These are phyloP conservation scores for Esox masquinongy DNA, from an alignment of 2,797 vertebrate species.

Conservation along the genomic window DNA sequence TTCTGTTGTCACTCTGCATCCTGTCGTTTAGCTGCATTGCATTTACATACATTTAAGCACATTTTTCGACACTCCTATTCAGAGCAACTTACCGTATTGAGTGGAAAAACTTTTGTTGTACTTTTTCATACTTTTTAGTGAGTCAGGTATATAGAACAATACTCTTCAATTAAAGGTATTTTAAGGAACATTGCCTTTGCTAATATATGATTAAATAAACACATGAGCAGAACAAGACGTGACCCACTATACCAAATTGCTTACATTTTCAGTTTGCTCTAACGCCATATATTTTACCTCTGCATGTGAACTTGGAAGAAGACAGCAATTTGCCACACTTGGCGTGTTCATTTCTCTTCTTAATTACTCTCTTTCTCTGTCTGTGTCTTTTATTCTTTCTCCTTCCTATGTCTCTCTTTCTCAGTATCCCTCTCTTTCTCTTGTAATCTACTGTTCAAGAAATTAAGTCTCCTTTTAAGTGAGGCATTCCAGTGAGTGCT, in stretches of 20 bases:
- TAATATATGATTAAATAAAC: not conserved
- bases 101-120: no score
- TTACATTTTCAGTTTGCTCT: not conserved
- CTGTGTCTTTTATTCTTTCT: not conserved
- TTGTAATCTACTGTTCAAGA: slow-evolving; percentile 44
- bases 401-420: slow-evolving; percentile 9
- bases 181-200: not conserved
- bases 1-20: not conserved
- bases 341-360: slow-evolving; percentile 1
- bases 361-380: slow-evolving; percentile 18
- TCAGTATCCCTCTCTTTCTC: slow-evolving; percentile 20
- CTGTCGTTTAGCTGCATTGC: not conserved
- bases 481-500: slow-evolving; percentile 49
- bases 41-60: no score
- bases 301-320: not conserved
- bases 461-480: slow-evolving; percentile 50
- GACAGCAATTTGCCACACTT: not conserved
- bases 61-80: no score
- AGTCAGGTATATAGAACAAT: no score
- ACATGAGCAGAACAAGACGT: not conserved
- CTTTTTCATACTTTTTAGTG: no score
- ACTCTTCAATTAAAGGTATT: not conserved
- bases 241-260: not conserved
- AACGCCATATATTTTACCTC: not conserved
- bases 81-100: no score